Base-by-base conservation (phyloP, 2,888 invertebrate species). In the Chrysodeixis includens region DNA sequence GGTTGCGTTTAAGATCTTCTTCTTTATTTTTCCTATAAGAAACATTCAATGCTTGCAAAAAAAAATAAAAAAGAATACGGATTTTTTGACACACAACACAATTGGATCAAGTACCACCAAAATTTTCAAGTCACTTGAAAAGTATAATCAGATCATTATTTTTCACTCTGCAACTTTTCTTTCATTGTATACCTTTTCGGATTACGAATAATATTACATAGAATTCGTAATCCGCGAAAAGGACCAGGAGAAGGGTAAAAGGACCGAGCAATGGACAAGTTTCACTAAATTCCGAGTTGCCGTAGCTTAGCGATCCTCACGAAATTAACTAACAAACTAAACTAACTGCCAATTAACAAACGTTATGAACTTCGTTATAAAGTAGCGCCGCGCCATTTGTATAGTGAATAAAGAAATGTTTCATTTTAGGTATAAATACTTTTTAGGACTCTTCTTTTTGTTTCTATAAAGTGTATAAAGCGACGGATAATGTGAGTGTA, bases 261-360 rank as follows among this genome's bases (percentile, higher is more conserved):
- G 46, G 18, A 49, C 46, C 46, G 10, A 20, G 46, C 46, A 20
- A 20, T 20, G 46, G 46, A 49, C 46, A 49, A 49, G 46, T 49
- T 49, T 49, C 10, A 20, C 18, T 49, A 20, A 49, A 49, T 49
- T 49, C 46, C 18, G 46, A 49, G 46, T 49, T 49, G 12, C 18
- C 10, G 18, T 20, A 20, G 46, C 46, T 49, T 49, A 49, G 46
- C 46, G 46, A 49, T 49, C 46, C 46, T 49, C 46, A 20, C 46
- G 20, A 20, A 49, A 49, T 49, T 20, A 20, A 49, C 46, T 49
- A 49, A 49, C 46, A 20, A 49, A 49, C 46, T 20, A 49, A 18
- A 18, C 46, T 49, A 49, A 49, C 46, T 49, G 46, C 18, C 46
- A 18, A 49, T 49, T 49, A 49, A 49, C 18, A 49, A 49, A 49